Percentiles rank a stretch among this genome's conserved stretches.
These are phyloP conservation scores for Drepana arcuata DNA, from an alignment of 1,140 invertebrate genomes.

Conservation along the genomic window DNA sequence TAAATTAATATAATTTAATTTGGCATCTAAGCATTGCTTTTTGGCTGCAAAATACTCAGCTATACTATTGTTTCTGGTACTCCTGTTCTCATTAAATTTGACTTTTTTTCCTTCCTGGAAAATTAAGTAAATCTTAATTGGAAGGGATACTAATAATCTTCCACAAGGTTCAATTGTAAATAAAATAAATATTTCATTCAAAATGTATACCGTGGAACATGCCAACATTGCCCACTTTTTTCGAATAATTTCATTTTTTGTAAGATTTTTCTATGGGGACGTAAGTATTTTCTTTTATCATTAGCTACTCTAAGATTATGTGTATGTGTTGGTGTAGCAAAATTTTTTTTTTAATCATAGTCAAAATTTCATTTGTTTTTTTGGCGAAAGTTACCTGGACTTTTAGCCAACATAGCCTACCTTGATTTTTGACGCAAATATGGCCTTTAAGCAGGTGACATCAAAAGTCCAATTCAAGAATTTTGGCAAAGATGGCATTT, in stretches of 20 bases:
- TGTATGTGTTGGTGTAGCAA: not conserved
- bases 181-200: no score
- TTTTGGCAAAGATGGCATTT: not conserved
- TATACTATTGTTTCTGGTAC: no score
- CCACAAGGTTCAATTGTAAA: no score
- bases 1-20: no score
- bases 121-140: no score
- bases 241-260: not conserved
- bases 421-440: not conserved
- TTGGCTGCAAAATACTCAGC: no score
- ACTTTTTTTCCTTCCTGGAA: no score
- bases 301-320: not conserved
- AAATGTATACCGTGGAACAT: slow-evolving; percentile 2
- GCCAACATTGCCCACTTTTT: slow-evolving; percentile 10
- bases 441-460: no score
- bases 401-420: slow-evolving; percentile 3
- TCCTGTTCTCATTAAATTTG: no score
- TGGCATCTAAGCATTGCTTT: no score
- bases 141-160: no score
- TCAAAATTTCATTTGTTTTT: not conserved
- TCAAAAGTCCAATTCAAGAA: not conserved
- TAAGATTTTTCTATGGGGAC: slow-evolving; percentile 1
- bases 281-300: no score
- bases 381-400: slow-evolving; percentile 2
- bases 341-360: not conserved